These are phyloP conservation scores for Drosophila fuyamai DNA, from an alignment of 1,140 invertebrate species.

Conservation along the genomic window DNA sequence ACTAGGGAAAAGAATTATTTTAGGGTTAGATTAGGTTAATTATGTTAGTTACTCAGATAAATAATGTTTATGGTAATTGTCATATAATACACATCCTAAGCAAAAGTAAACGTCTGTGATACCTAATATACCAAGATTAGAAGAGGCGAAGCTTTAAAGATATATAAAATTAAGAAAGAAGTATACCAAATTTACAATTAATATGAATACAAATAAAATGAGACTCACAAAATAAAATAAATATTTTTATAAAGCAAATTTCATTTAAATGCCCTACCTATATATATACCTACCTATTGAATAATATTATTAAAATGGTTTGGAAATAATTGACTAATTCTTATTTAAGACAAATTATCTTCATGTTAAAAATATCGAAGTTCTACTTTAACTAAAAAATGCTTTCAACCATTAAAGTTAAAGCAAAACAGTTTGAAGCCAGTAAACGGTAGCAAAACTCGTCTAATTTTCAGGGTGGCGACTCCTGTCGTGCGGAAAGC, in stretches of 20 bases:
- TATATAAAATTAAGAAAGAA: too few relatives aligned
- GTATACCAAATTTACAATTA: too few relatives aligned
- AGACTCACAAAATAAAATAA: too few relatives aligned
- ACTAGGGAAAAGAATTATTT: conserved; percentile 21
- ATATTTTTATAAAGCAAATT: too few relatives aligned
- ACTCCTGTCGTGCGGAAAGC: conserved; percentile 33
- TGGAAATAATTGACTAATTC: neutral
- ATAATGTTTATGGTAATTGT: neutral
- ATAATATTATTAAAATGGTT: too few relatives aligned
- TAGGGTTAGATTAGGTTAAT: neutral
- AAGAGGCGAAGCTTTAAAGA: too few relatives aligned
- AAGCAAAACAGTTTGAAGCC: conserved; percentile 16
- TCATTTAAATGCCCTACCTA: too few relatives aligned
- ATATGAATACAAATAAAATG: too few relatives aligned
- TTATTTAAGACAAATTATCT: conserved; percentile 2
- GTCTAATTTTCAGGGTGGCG: conserved; percentile 23
- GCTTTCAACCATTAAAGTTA: conserved; percentile 2
- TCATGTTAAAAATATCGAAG: neutral
- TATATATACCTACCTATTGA: too few relatives aligned
- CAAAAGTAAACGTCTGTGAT: too few relatives aligned
- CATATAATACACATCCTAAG: neutral
- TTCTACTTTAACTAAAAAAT: conserved; percentile 1
- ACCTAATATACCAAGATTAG: too few relatives aligned
- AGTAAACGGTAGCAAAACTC: conserved; percentile 5
- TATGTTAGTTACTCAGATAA: neutral